Percentiles rank a stretch among this genome's conserved stretches.
Evolutionary conservation across 23 tunicate species (phyloP).

Genomic region (Trididemnum clinides): DNA sequence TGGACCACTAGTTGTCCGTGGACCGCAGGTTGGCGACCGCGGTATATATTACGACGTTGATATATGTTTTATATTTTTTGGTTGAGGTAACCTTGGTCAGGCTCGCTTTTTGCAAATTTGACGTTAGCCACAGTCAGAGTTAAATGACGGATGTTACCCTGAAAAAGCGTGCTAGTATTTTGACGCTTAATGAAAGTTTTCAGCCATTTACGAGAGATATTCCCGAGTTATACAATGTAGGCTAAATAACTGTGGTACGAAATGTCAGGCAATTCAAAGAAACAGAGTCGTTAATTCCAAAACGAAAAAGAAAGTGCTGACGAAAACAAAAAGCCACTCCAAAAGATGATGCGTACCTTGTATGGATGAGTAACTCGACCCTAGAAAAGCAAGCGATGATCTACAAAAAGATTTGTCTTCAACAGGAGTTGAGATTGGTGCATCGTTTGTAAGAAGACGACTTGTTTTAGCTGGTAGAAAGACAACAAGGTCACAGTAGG

Average conservation of each 20-base stretch:
- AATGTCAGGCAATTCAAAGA: neutral
- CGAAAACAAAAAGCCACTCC: no score
- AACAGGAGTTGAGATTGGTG: neutral
- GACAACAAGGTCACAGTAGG: neutral
- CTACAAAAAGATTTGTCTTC: no score
- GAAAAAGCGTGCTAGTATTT: neutral
- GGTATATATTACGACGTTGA: no score
- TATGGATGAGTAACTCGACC: no score
- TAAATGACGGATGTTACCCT: neutral
- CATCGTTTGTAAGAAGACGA: neutral
- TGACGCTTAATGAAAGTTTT: neutral
- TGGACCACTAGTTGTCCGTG: no score
- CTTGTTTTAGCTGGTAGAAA: neutral
- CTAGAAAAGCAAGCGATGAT: no score
- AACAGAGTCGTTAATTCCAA: neutral
- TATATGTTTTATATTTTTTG: no score
- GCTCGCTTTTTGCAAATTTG: no score
- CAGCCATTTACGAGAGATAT: neutral
- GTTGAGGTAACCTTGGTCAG: no score
- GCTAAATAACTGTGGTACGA: neutral
- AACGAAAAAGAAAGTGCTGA: neutral
- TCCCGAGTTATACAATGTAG: neutral
- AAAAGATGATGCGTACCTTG: no score
- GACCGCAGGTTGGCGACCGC: no score
- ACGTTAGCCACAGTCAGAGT: no score